Evolutionary conservation across 2,888 invertebrate genomes (phyloP), one percentile per base, ranked within the genome.

Genomic region (Dicyrtoma fusca): DNA sequence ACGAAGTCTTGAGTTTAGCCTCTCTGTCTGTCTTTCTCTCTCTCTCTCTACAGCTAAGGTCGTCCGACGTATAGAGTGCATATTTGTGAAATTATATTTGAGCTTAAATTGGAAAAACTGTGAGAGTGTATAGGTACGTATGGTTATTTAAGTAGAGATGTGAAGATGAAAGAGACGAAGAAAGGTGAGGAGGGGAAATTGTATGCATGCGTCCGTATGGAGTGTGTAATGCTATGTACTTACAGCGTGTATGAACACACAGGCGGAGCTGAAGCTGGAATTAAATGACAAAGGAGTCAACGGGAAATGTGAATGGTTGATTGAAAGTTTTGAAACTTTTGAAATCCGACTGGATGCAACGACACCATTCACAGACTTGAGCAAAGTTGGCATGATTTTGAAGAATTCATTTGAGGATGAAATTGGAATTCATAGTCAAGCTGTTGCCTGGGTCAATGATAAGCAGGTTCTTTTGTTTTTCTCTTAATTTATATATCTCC

Each of bases 191-290:
- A 34, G 34, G 34, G 34, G 34, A 34, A 34, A 34, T 3, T 34
- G 34, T 34, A 34, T 34, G 8, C 8, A 34, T 34, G 34, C 3
- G 34, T 34, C 34, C 34, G n/a, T 34, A 34, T 34, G 34, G 34
- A 34, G 34, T 34, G 34, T 34, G 34, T 34, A 34, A 34, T 34
- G 34, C 3, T 34, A 34, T 34, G 34, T 34, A n/a, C n/a, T n/a
- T n/a, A n/a, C n/a, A n/a, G n/a, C 13, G 44, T 19, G 13, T 2
- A 5, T 42, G 10, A 42, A 10, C n/a, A 42, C 19, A 17, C 25
- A 77, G 77, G 77, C 76, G 44, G 79, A 79, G 69, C 70, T 79
- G 70, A 79, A 76, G 69, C 66, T 78, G 63, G 76, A 78, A 42
- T 49, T 77, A 55, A 79, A 80, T 69, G 79, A 79, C 55, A 75